Conservation (phyloP, 2,797 vertebrate genomes). For the Simalia tracyae region DNA sequence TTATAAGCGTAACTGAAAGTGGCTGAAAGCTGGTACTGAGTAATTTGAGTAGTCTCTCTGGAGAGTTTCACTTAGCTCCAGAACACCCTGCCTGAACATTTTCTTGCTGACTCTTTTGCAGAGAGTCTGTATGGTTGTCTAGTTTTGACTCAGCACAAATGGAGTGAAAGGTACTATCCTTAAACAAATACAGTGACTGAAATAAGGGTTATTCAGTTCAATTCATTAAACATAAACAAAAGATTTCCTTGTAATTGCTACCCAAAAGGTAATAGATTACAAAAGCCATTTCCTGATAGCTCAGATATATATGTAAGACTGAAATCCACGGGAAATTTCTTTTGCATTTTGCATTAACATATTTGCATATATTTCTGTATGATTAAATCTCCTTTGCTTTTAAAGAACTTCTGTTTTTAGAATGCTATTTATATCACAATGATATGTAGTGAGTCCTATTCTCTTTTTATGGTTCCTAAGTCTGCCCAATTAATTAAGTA, state of each 20-base stretch:
- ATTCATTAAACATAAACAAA: conserved; percentile 18
- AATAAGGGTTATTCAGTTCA: neutral
- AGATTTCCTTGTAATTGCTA: conserved; percentile 9
- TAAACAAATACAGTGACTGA: too few relatives aligned
- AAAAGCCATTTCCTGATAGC: conserved; percentile 20
- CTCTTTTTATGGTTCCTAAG: conserved; percentile 2
- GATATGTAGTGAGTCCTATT: neutral
- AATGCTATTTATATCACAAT: neutral
- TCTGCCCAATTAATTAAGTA: neutral
- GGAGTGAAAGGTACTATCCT: conserved; percentile 25
- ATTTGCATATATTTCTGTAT: neutral
- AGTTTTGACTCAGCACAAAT: conserved; percentile 7
- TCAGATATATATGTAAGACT: conserved; percentile 3
- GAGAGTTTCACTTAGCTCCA: neutral
- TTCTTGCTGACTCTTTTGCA: neutral
- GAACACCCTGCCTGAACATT: neutral
- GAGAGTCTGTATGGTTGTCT: neutral
- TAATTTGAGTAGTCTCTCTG: conserved; percentile 10
- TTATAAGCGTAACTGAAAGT: neutral
- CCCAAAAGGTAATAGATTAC: conserved; percentile 8
- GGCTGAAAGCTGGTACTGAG: conserved; percentile 5
- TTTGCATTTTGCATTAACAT: neutral
- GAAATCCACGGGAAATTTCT: conserved; percentile 14
- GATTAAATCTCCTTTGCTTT: neutral
- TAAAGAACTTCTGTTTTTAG: conserved; percentile 15